These are phyloP conservation scores for Eubucco bourcierii DNA, from an alignment of 2,113 vertebrate species.

Conservation along the genomic window DNA sequence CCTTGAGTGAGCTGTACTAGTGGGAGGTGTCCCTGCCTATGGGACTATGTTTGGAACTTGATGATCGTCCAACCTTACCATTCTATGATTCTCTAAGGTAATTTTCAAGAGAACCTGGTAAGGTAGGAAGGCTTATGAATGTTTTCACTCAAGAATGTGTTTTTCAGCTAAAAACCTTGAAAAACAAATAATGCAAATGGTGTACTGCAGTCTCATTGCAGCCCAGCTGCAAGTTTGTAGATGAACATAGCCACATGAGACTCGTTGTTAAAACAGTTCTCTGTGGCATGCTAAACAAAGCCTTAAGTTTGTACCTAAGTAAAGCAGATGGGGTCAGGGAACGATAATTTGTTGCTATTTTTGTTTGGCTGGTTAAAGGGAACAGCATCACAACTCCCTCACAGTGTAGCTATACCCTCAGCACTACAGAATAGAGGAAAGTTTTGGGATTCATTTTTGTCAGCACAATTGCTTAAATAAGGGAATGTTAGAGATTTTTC, in stretches of 20 bases:
- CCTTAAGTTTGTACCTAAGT: neutral
- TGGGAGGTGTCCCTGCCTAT: too few relatives aligned
- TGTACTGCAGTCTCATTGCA: neutral
- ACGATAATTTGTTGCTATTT: neutral
- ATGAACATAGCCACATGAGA: neutral
- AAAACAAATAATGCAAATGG: neutral
- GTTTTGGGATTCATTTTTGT: neutral
- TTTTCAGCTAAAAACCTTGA: neutral
- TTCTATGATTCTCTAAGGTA: neutral
- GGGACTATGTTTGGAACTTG: too few relatives aligned
- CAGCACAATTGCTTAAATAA: neutral
- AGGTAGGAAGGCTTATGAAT: neutral
- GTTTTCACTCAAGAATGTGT: neutral
- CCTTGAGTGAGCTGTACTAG: too few relatives aligned
- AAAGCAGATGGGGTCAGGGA: neutral
- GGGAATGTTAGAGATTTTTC: neutral
- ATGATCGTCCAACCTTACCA: too few relatives aligned
- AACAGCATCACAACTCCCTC: neutral
- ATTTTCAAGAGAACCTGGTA: neutral
- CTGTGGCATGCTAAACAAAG: neutral
- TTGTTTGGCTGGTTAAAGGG: neutral
- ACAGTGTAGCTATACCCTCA: neutral
- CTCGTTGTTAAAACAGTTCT: neutral
- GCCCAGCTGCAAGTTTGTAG: neutral
- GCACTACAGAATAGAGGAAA: neutral